Base-by-base conservation (phyloP, 1,140 invertebrate species). In the Drosophila murphyi region DNA sequence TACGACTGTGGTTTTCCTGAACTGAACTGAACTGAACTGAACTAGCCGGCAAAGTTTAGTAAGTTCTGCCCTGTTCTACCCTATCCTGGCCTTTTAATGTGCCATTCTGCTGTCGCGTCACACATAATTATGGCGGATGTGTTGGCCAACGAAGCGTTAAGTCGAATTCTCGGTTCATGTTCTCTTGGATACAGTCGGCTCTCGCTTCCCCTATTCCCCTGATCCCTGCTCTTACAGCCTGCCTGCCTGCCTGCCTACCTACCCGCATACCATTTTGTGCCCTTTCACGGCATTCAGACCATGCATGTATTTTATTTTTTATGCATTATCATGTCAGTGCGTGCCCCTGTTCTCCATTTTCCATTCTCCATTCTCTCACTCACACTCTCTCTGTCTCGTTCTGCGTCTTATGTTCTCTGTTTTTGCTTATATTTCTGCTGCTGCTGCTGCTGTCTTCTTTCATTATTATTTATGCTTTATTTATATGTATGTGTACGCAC, bases 61-160 rank as follows among this genome's bases (percentile, higher is more conserved):
- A 34, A 37, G 35, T 28, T 41, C 31, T 37, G n/a, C 7, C 20
- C 8, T 48, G 45, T 78, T 34, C 47, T 4, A 45, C 29, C 43
- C n/a, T 52, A 45, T 51, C 56, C 67, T 78, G 63, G 61, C 67
- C 86, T 89, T 75, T 87, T 87, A 82, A 82, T 89, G 75, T 70
- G 78, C 75, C 72, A 76, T 82, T 82, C 76, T 76, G 65, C 64
- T 70, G 87, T 82, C 86, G 86, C 86, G 86, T 90, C 86, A 80
- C 86, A 87, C 82, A 90, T 90, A 90, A 90, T 90, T 90, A 90
- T 90, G 76, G 82, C 87, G 87, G 87, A 90, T 90, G 87, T 90
- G 87, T 48, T 73, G 87, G 57, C 70, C 82, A 90, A 80, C 87
- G 82, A 80, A 90, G 87, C 87, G 87, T 86, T 86, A 90, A 90